Conservation (phyloP, 2,888 invertebrate genomes). For the Lycophotia porphyrea region DNA sequence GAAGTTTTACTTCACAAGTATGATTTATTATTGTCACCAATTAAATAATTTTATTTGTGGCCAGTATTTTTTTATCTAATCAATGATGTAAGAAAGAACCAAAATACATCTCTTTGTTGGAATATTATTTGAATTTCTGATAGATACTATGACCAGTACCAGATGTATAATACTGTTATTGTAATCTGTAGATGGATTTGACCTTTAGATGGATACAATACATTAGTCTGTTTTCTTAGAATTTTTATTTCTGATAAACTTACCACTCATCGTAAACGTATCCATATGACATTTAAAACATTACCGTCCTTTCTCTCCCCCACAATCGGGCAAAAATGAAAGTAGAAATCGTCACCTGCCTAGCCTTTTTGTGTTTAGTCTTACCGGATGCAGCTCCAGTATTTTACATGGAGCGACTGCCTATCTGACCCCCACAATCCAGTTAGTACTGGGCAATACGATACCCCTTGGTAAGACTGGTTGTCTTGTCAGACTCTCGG, state of each 20-base stretch:
- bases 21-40: no score
- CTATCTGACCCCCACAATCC: no score
- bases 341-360: background rate
- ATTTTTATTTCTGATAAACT: background rate
- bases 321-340: background rate
- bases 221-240: background rate
- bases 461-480: no score
- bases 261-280: background rate
- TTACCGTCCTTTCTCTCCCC: background rate
- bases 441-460: no score
- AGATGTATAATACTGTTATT: background rate
- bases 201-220: background rate
- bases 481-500: no score
- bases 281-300: background rate
- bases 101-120: background rate
- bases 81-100: background rate
- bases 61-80: background rate
- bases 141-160: background rate
- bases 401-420: no score
- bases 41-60: background rate
- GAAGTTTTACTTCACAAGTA: no score
- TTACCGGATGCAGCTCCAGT: background rate
- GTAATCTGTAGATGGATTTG: conserved; percentile 20
- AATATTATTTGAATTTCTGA: background rate
- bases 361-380: background rate